Evolutionary conservation across 2,113 vertebrate species (phyloP), one percentile per base, ranked within the genome.

Genomic region (Girardinichthys multiradiatus): DNA sequence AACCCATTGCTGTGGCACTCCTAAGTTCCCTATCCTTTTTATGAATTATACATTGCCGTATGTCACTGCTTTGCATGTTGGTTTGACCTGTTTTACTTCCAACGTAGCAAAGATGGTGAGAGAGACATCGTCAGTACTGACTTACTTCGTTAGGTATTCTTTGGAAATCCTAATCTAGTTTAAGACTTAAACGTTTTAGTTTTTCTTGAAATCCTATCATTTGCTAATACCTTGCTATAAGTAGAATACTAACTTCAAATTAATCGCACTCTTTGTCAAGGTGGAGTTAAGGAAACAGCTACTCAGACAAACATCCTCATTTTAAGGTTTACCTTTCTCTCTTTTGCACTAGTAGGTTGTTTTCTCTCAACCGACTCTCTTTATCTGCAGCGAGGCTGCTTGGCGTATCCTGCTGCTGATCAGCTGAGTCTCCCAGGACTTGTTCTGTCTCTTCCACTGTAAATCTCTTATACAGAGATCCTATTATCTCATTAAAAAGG

Each of bases 311-410:
- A 39, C 2, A n/a, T n/a, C 48, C 21, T 51, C 48, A 54, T 7
- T 10, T 24, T 51, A n/a, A n/a, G 5, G 5, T n/a, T 51, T 45
- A 5, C 42, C 42, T 15, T 6, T n/a, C 21, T 9, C 48, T 10
- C 48, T 24, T 51, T 51, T 51, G 42, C 48, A 9, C 2, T 51
- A 51, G 5, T 24, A 10, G 8, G 19, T 10, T 51, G 21, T 21
- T 51, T 9, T 51, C 48, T 51, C 19, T n/a, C 19, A 51, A 51
- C 48, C 48, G 24, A 51, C 9, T 24, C 13, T 59, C 14, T 15
- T 28, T 12, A 62, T 87, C 83, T 69, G 65, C 64, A 45, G 30
- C 70, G 27, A 33, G 68, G 61, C 57, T 26, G 57, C 15, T 17
- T 5, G 4, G 17, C 17, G 7, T 4, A 17, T 57, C n/a, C n/a